Conservation (phyloP, 2,888 invertebrate species). For the Andrena camellia region DNA sequence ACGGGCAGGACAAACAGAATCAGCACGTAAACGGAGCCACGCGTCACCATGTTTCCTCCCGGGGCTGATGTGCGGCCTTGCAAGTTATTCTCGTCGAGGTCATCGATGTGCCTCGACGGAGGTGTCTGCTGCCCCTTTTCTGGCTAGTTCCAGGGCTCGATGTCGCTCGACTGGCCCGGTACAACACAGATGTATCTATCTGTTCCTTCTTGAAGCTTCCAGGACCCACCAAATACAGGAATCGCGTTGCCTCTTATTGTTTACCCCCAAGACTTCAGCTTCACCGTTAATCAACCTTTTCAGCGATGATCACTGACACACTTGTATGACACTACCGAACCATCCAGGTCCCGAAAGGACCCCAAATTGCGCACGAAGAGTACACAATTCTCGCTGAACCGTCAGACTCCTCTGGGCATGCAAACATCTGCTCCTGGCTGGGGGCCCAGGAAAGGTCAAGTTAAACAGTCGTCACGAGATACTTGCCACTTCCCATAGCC, state of each 20-base stretch:
- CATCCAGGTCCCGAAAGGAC: no score
- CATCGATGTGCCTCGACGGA: constrained; percentile 49
- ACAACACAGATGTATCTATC: background rate
- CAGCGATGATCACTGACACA: no score
- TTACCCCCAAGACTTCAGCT: no score
- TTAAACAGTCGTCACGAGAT: no score
- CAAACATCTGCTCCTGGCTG: no score
- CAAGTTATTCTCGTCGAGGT: constrained; percentile 70
- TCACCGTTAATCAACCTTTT: no score
- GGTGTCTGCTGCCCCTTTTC: constrained; percentile 11
- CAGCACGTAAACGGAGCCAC: constrained; percentile 63
- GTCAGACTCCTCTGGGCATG: no score
- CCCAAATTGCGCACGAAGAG: no score
- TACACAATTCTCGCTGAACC: no score
- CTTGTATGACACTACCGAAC: no score
- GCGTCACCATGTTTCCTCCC: constrained; percentile 65
- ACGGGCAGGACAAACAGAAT: constrained; percentile 69
- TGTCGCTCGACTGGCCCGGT: background rate
- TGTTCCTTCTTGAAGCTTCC: background rate
- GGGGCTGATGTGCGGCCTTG: constrained; percentile 64
- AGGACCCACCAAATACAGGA: background rate
- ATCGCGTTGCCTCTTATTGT: background rate
- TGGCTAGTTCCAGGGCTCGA: background rate
- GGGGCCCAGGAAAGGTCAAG: no score
- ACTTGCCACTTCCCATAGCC: no score